These are phyloP conservation scores for Azemiops feae DNA, from an alignment of 2,113 vertebrate genomes.

Conservation along the genomic window DNA sequence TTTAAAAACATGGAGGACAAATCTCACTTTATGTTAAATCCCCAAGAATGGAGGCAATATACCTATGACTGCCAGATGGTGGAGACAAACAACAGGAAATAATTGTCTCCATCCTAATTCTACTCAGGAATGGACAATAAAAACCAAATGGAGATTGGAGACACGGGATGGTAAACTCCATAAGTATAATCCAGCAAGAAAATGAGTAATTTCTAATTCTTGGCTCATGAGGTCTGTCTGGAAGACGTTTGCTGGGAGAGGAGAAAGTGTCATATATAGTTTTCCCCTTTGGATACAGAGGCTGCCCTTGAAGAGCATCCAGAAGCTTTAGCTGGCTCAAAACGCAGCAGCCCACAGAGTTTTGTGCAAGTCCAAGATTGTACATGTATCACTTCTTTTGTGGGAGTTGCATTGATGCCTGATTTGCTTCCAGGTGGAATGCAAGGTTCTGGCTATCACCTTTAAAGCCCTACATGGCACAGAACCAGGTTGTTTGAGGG, in stretches of 20 bases:
- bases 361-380: no score
- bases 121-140: background rate
- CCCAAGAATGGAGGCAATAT: background rate
- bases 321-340: no score
- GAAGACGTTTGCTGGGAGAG: background rate
- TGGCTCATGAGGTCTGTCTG: background rate
- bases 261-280: background rate
- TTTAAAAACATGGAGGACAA: background rate
- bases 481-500: no score
- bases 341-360: no score
- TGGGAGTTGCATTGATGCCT: no score
- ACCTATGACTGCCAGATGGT: background rate
- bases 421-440: no score
- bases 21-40: background rate
- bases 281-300: background rate
- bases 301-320: no score
- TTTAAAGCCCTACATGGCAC: no score
- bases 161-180: background rate
- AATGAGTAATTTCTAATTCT: no score
- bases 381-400: no score
- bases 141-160: background rate
- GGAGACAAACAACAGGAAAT: slow-evolving; percentile 21
- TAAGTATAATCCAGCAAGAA: background rate
- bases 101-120: background rate
- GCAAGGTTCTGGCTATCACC: no score